Conservation (phyloP, 2,888 invertebrate species). For the Tortrix viridana region DNA sequence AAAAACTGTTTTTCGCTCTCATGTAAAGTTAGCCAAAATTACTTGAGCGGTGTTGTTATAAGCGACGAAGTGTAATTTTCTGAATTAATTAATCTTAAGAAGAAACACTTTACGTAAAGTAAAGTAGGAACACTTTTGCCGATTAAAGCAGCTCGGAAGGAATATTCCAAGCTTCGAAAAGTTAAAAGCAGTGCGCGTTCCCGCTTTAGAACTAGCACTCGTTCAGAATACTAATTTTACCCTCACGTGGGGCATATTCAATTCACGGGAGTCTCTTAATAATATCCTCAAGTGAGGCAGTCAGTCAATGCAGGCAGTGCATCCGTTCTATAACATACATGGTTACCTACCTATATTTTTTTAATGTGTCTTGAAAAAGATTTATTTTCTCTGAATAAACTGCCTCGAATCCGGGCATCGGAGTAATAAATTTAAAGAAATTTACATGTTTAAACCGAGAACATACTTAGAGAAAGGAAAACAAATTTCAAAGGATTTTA, state of each 20-base stretch:
- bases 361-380: slow-evolving; percentile 5
- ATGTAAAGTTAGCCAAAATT: no score
- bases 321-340: not conserved
- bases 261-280: no score
- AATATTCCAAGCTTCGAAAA: not conserved
- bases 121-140: no score
- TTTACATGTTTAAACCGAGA: not conserved
- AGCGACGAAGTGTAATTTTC: no score
- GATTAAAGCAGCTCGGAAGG: not conserved
- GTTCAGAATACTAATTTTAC: not conserved
- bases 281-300: no score
- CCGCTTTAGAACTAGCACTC: not conserved
- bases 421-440: slow-evolving; percentile 13
- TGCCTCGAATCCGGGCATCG: not conserved
- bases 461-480: not conserved
- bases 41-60: no score
- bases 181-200: not conserved
- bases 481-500: not conserved
- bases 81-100: no score
- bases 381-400: slow-evolving; percentile 3
- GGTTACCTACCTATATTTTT: not conserved
- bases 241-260: not conserved
- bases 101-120: no score
- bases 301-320: no score
- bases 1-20: no score